Conservation (phyloP, 2,797 vertebrate species). For the Lithobates sylvaticus region DNA sequence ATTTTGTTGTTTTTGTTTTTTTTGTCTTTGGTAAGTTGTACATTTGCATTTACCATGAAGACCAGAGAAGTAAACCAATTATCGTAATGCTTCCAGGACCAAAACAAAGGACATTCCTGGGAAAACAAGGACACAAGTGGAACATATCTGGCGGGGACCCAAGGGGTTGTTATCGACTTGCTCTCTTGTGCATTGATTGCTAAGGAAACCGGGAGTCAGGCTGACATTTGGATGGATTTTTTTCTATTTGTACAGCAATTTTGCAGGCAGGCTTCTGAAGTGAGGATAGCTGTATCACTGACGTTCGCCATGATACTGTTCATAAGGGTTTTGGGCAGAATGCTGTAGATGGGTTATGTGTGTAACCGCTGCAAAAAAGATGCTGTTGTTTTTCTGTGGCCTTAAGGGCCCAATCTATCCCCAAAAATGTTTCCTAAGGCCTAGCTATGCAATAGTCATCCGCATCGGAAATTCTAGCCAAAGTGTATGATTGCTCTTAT, state of each 20-base stretch:
- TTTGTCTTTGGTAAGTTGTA: too few relatives aligned
- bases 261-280: neutral
- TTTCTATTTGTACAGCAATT: constrained; percentile 36
- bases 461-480: too few relatives aligned
- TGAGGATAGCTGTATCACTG: neutral
- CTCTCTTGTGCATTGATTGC: neutral
- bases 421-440: too few relatives aligned
- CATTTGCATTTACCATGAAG: too few relatives aligned
- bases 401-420: too few relatives aligned
- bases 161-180: constrained; percentile 17
- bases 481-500: too few relatives aligned
- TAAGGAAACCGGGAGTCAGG: constrained; percentile 9
- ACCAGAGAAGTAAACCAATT: too few relatives aligned
- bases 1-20: too few relatives aligned
- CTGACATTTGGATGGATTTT: constrained; percentile 42
- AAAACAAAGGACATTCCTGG: neutral
- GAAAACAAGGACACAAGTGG: neutral
- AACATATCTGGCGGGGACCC: neutral
- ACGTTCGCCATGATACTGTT: neutral
- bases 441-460: too few relatives aligned
- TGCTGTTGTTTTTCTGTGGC: neutral
- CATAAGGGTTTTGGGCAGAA: neutral
- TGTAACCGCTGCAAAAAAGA: too few relatives aligned
- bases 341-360: neutral
- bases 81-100: too few relatives aligned